Evolutionary conservation across 2,113 vertebrate genomes (phyloP), one percentile per base, ranked within the genome.

Genomic region (Poecilia latipinna): DNA sequence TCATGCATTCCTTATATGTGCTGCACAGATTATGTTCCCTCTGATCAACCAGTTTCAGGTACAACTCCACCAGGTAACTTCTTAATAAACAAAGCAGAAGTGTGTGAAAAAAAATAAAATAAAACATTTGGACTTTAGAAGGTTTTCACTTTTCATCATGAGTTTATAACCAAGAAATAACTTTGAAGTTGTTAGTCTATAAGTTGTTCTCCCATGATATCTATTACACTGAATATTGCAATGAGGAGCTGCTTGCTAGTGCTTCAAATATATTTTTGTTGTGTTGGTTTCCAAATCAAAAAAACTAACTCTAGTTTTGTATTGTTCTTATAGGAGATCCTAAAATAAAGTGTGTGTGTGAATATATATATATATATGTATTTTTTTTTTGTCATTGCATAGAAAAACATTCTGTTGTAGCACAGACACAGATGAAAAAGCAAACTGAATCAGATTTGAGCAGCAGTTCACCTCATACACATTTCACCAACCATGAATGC

Each of bases 211-310:
- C 17, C 4, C 5, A 29, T 22, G 11, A 68, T 28, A 32, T 7
- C 64, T 42, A 65, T 64, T 26, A 63, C 22, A 11, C 29, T 32
- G 8, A 1, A 32, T 31, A 8, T 31, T 68, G 4, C 7, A 75
- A 12, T 69, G 69, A 54, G 42, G 28, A 74, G 31, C 26, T 29
- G 26, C 13, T 26, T 29, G 68, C 48, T 63, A 54, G 65, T 63
- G 74, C 44, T 65, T 10, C 61, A 32, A 26, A 61, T 64, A 26
- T 39, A 13, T 4, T 44, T 44, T 19, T 26, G 24, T 19, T 75
- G 15, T 2, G 15, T 32, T 12, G 19, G n/a, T 32, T 73, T 73
- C 57, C 71, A 79, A 70, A 76, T 29, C 26, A 57, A 72, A 39
- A 13, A 65, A 37, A 3, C 32, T 19, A 70, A 62, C 24, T 13